Evolutionary conservation across 2,113 vertebrate genomes (phyloP), one percentile per base, ranked within the genome.

Genomic region (Jacana jacana): DNA sequence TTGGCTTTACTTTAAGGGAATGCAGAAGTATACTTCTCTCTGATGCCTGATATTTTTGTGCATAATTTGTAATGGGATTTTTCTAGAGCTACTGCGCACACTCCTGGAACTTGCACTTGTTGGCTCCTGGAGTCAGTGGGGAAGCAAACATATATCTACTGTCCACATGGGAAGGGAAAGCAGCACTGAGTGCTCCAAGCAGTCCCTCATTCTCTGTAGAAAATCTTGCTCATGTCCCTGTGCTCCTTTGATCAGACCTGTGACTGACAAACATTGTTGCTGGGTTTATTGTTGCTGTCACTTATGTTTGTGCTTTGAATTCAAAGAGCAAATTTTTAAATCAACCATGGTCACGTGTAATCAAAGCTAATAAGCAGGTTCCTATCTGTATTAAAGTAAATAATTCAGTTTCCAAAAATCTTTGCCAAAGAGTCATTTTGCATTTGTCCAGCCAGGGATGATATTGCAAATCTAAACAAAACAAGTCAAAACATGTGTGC

Each of bases 331-430:
- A 81, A 75, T 64, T 66, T 77, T 91, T 89, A 93, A 77, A 55
- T 78, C 60, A 81, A 42, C 54, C 28, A 11, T 2, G 7, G 64
- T 31, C 46, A 77, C 46, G 55, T 30, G 17, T 80, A 91, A 86
- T 82, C 52, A 92, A 89, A 95, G 35, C 33, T 92, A 95, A 95
- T 86, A 55, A 91, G 35, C 33, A 81, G 44, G 18, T 82, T 80
- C 30, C 37, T 86, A 57, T 76, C 72, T 87, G 72, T 57, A 68
- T 83, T 82, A 83, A 80, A 54, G 40, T 83, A 81, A 95, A 95
- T 81, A 84, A 86, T 93, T 68, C 55, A 92, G 57, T 91, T 93
- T 6, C 12, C 37, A 89, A 78, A 72, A 77, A 13, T 77, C 48
- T 84, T 69, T 91, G 78, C 91, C 68, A 55, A 33, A 52, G 54